A percentile compares a stretch with the other conserved stretches of the same genome.
These are phyloP conservation scores for Cepaea hortensis DNA, from an alignment of 2,888 invertebrate genomes.

Conservation along the genomic window DNA sequence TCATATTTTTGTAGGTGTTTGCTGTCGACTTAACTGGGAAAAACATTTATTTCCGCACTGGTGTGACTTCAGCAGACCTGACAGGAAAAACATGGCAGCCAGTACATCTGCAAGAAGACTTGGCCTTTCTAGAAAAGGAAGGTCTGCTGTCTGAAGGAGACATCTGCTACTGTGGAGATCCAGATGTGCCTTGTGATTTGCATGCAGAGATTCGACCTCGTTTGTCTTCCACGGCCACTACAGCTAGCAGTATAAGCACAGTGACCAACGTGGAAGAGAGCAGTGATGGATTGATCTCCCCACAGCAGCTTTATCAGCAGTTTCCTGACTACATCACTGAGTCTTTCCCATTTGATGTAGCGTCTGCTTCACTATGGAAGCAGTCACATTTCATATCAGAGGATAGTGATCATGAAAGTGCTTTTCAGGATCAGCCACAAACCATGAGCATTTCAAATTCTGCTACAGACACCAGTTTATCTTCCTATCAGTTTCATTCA, in stretches of 20 bases:
- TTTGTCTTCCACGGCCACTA: constrained; percentile 27
- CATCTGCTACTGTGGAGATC: constrained; percentile 38
- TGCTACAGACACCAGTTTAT: neutral
- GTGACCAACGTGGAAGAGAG: constrained; percentile 25
- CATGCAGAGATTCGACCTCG: constrained; percentile 12
- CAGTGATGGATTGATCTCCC: constrained; percentile 6
- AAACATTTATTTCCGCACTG: constrained; percentile 65
- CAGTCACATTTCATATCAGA: neutral
- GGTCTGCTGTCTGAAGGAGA: constrained; percentile 25
- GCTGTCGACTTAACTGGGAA: constrained; percentile 65
- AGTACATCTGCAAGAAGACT: constrained; percentile 50
- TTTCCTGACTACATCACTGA: constrained; percentile 8
- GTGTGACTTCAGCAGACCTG: constrained; percentile 74
- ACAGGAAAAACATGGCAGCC: constrained; percentile 91
- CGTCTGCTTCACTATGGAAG: neutral
- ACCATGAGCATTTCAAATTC: neutral
- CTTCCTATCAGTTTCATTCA: neutral
- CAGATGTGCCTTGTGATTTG: constrained; percentile 15
- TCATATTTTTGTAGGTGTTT: constrained; percentile 64
- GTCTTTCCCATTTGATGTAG: neutral
- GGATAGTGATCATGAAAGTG: neutral
- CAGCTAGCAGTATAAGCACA: constrained; percentile 33
- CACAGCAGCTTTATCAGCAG: neutral
- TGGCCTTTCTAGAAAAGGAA: constrained; percentile 3
- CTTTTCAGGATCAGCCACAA: neutral